phyloP scores from a whole-genome alignment of 2,888 invertebrate genomes.

The Rhagium mordax region DNA sequence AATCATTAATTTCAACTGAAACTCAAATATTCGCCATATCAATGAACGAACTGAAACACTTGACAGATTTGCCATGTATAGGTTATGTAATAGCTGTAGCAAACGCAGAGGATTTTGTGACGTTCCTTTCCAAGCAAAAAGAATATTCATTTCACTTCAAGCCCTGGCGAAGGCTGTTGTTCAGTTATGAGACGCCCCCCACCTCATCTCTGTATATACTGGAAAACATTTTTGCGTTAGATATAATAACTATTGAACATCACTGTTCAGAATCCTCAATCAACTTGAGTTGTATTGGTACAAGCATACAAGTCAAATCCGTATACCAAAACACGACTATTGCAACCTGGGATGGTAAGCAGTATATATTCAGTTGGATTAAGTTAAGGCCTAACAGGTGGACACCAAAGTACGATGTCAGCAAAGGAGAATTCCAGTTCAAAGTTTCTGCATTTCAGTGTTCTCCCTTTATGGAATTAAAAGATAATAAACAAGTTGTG shows the following conservation, averaged over 20 bases:
- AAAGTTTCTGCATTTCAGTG: conserved; percentile 47
- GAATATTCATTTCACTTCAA: conserved; percentile 4
- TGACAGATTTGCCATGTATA: conserved; percentile 4
- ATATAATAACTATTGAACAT: conserved; percentile 20
- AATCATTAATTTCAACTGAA: not conserved
- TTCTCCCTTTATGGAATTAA: conserved; percentile 47
- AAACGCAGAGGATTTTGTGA: not conserved
- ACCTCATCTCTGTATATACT: not conserved
- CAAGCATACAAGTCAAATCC: not conserved
- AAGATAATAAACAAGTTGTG: conserved; percentile 19
- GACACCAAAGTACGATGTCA: not conserved
- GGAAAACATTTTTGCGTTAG: not conserved
- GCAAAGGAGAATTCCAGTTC: conserved; percentile 1
- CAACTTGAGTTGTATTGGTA: not conserved
- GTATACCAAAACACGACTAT: not conserved
- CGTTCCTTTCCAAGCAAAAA: not conserved
- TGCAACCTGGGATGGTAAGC: not conserved
- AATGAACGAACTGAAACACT: not conserved
- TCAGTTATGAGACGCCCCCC: conserved; percentile 17
- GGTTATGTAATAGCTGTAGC: conserved; percentile 1
- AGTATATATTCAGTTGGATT: not conserved
- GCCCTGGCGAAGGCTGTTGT: conserved; percentile 10
- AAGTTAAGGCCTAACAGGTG: conserved; percentile 13
- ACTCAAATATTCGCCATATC: conserved; percentile 4
- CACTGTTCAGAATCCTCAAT: not conserved